phyloP scores from a whole-genome alignment of 2,113 vertebrate species.

The Pseudopipra pipra region DNA sequence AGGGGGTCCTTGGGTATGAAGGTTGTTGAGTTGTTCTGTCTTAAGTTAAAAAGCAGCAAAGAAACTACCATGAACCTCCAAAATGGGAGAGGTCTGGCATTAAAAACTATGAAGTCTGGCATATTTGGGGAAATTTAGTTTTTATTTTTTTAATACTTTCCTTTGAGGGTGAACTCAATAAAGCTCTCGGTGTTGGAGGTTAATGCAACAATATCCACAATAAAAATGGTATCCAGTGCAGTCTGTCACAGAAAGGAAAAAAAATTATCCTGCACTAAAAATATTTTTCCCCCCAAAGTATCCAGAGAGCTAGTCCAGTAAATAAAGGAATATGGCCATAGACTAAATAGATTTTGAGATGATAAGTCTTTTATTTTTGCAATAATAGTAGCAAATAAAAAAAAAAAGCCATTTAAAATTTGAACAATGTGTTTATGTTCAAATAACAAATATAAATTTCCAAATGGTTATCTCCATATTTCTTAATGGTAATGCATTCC shows the following conservation, averaged over 20 bases:
- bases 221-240: neutral
- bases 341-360: slow-evolving; percentile 28
- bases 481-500: slow-evolving; percentile 48
- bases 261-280: neutral
- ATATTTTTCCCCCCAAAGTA: neutral
- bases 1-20: neutral
- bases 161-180: neutral
- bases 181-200: neutral
- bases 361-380: slow-evolving; percentile 38
- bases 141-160: neutral
- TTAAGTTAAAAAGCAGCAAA: neutral
- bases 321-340: neutral
- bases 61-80: neutral
- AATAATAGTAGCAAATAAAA: neutral
- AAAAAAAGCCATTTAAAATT: slow-evolving; percentile 7
- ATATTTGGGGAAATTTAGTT: neutral
- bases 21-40: neutral
- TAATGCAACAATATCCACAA: neutral
- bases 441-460: slow-evolving; percentile 54
- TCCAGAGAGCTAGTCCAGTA: neutral
- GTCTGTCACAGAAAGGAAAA: neutral
- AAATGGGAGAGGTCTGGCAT: neutral
- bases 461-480: slow-evolving; percentile 16
- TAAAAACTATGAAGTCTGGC: neutral
- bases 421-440: slow-evolving; percentile 25